Evolutionary conservation across 1,140 invertebrate genomes (phyloP), one percentile per base, ranked within the genome.

Genomic region (Drosophila sp.): DNA sequence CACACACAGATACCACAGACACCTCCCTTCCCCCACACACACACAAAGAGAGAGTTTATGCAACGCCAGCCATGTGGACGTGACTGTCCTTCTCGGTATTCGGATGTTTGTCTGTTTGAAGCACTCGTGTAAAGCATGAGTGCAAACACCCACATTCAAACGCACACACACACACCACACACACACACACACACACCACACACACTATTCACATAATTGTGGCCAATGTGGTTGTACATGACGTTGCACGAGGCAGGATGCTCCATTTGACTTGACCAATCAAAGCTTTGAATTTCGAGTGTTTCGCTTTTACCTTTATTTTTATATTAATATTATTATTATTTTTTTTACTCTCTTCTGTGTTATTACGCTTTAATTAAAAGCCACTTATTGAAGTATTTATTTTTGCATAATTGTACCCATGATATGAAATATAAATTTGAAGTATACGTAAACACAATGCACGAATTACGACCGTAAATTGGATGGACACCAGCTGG

Each of bases 241-340:
- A 67, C 46, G 43, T 38, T 7, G 48, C 43, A 34, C n/a, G 38
- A 36, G 18, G 7, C 46, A 43, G 64, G 25, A 63, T 70, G 71
- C 71, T 77, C 78, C 75, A 87, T 80, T 86, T 64, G 77, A 77
- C 64, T 78, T 80, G 71, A 66, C 83, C 83, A 87, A 72, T 87
- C 70, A 67, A 72, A 75, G 82, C 79, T 78, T 75, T 75, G 75
- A 66, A 79, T 82, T 74, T 84, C 59, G 58, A 80, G 80, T 76
- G 63, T 61, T 72, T 64, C n/a, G 25, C 64, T 73, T 43, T 41
- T 66, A 16, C 40, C 11, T 14, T 40, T 70, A 54, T 18, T 40
- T 2, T 50, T 40, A 14, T 16, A 29, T 9, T 40, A 8, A 43
- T 27, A 4, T 4, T n/a, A n/a, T n/a, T n/a, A n/a, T n/a, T n/a